These are phyloP conservation scores for Liolophura sinensis DNA, from an alignment of 1,140 invertebrate genomes.

Conservation along the genomic window DNA sequence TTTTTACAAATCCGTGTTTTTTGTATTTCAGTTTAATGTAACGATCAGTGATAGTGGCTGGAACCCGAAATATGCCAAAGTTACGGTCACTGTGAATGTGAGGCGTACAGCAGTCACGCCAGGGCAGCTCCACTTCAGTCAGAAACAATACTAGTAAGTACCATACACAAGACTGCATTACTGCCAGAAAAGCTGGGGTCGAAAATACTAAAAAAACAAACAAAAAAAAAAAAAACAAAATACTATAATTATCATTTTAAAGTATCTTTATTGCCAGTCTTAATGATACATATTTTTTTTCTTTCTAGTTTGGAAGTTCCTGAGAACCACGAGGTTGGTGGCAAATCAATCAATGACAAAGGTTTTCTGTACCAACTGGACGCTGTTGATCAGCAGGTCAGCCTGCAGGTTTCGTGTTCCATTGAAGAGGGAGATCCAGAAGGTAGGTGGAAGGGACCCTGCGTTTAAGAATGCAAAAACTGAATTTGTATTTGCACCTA, in stretches of 20 bases:
- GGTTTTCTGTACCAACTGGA: too few species aligned
- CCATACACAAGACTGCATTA: not conserved
- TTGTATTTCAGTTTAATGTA: conserved; percentile 25
- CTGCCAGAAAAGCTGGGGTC: not conserved
- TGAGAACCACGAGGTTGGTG: too few species aligned
- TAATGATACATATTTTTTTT: not conserved
- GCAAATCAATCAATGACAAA: too few species aligned
- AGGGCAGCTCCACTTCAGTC: conserved; percentile 27
- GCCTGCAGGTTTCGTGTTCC: too few species aligned
- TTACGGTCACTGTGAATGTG: conserved; percentile 23
- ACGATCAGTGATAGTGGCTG: conserved; percentile 34
- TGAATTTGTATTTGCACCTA: too few species aligned
- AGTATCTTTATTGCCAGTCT: not conserved
- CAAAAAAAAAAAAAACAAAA: not conserved
- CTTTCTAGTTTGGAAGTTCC: not conserved
- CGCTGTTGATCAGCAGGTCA: too few species aligned
- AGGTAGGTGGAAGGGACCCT: too few species aligned
- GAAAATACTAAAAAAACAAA: not conserved
- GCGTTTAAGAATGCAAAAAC: too few species aligned
- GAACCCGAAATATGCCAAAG: conserved; percentile 23
- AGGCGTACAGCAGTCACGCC: conserved; percentile 9
- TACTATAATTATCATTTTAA: not conserved
- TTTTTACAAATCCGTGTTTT: not conserved
- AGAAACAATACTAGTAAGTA: conserved; percentile 28
- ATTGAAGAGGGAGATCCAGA: too few species aligned